Evolutionary conservation across 2,888 invertebrate species (phyloP).

Genomic region (Cantharis flavilabris): DNA sequence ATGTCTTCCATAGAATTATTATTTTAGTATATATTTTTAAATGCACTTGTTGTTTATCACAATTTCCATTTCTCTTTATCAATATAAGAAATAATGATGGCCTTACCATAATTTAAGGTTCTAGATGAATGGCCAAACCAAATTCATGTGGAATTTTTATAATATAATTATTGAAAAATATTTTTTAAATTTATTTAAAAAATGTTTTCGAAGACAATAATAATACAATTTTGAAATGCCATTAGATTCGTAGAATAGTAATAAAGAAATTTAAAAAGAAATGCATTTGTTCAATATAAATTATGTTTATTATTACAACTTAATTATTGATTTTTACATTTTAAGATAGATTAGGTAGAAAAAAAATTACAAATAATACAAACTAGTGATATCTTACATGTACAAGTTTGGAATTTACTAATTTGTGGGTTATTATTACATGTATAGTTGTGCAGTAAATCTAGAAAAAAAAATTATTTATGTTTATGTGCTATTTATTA

Average conservation of each 20-base stretch:
- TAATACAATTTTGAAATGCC: neutral
- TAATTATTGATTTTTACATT: neutral
- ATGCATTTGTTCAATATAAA: neutral
- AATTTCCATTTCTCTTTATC: neutral
- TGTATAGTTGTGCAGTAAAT: neutral
- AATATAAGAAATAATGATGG: neutral
- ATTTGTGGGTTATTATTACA: neutral
- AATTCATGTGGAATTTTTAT: neutral
- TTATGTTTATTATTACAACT: neutral
- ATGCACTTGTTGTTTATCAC: neutral
- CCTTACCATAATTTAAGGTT: neutral
- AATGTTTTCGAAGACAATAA: neutral
- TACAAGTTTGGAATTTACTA: neutral
- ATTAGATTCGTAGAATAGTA: neutral
- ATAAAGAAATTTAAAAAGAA: neutral
- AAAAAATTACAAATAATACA: neutral
- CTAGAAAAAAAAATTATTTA: neutral
- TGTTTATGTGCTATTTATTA: neutral
- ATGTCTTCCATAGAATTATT: neutral
- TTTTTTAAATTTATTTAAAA: neutral
- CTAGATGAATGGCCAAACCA: neutral
- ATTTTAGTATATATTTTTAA: neutral
- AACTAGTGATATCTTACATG: neutral
- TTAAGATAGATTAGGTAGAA: neutral
- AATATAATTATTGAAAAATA: neutral